These are phyloP conservation scores for Galendromus occidentalis DNA, from an alignment of 1,140 invertebrate genomes.

Conservation along the genomic window DNA sequence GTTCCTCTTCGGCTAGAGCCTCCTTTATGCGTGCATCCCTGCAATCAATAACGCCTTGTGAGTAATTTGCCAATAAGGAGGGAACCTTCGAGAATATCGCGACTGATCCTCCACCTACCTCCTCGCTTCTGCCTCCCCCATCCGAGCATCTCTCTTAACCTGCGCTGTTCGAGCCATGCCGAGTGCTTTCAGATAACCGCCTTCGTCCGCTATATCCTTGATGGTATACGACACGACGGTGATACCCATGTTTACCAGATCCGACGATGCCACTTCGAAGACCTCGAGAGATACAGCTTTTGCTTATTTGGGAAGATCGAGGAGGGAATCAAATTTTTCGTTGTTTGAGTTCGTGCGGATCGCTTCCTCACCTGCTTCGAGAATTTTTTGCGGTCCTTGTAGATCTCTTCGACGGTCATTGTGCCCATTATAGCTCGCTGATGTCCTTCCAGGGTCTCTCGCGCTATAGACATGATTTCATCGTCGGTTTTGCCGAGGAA, in stretches of 20 bases:
- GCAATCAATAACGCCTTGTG: background rate
- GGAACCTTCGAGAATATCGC: conserved; percentile 23
- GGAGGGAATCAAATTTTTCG: too few species aligned
- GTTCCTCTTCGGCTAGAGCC: conserved; percentile 82
- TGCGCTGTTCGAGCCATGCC: conserved; percentile 90
- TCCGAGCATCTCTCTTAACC: conserved; percentile 83
- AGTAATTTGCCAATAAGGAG: background rate
- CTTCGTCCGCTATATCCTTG: conserved; percentile 90
- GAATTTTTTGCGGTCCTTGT: conserved; percentile 96
- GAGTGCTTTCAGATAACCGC: conserved; percentile 83
- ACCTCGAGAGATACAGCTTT: conserved; percentile 35
- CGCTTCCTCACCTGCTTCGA: conserved; percentile 49
- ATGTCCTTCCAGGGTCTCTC: conserved; percentile 89
- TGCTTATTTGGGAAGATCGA: too few species aligned
- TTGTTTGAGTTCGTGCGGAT: too few species aligned
- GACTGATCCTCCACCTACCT: conserved; percentile 31
- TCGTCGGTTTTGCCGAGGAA: conserved; percentile 76
- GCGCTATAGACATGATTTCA: conserved; percentile 76
- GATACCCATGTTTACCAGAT: conserved; percentile 93
- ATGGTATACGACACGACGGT: conserved; percentile 93
- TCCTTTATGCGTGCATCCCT: conserved; percentile 27
- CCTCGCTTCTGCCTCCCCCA: conserved; percentile 79
- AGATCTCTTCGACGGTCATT: conserved; percentile 98
- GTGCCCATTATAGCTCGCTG: conserved; percentile 95
- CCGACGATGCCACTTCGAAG: conserved; percentile 73